Conservation (phyloP, 2,113 vertebrate genomes). For the Pao palembangensis region DNA sequence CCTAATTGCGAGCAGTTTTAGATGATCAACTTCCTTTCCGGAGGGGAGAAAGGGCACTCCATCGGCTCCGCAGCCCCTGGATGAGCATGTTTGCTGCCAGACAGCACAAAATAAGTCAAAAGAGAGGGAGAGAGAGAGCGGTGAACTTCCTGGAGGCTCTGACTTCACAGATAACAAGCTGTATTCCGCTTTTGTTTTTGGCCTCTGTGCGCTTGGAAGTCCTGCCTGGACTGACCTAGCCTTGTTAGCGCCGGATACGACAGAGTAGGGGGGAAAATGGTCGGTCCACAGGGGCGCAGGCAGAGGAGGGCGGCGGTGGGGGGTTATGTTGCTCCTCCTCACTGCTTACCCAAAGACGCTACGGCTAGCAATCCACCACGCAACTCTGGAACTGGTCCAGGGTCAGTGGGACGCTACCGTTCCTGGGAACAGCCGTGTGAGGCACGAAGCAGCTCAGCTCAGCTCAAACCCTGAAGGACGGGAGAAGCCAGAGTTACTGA, state of each 20-base stretch:
- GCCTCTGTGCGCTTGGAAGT: conserved; percentile 30
- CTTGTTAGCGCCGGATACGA: conserved; percentile 23
- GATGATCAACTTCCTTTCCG: conserved; percentile 8
- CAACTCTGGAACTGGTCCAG: conserved; percentile 38
- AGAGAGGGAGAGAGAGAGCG: conserved; percentile 12
- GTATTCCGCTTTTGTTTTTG: conserved; percentile 30
- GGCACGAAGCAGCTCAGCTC: no score
- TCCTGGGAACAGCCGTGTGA: no score
- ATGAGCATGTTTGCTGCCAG: conserved; percentile 17
- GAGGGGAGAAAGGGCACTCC: neutral
- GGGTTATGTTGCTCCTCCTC: conserved; percentile 20
- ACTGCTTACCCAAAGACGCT: neutral
- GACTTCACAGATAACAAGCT: conserved; percentile 41
- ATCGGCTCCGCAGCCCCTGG: conserved; percentile 8
- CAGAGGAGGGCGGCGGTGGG: neutral
- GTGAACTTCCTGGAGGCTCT: conserved; percentile 25
- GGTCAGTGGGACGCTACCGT: conserved; percentile 3
- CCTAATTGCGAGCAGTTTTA: conserved; percentile 3
- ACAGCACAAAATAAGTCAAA: conserved; percentile 23
- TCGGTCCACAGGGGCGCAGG: conserved; percentile 28
- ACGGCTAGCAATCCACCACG: neutral
- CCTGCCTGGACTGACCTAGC: conserved; percentile 16
- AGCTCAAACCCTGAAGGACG: no score
- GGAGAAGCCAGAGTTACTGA: no score
- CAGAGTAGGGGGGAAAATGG: conserved; percentile 27